Conservation (phyloP, 2,888 invertebrate species). For the Hirtodrosophila confusa region DNA sequence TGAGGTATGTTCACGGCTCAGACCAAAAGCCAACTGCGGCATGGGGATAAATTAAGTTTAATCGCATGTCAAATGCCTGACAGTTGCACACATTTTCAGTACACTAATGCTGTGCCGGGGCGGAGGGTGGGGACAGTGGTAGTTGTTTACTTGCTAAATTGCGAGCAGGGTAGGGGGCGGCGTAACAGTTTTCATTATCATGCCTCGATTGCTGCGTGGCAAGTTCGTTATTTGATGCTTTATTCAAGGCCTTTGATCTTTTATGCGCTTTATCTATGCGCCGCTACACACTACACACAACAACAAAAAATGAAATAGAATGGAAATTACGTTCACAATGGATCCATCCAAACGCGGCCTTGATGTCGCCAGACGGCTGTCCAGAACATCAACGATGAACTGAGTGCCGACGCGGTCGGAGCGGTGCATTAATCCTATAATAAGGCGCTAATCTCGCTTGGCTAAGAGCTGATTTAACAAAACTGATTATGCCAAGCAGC, state of each 20-base stretch:
- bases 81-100: constrained; percentile 36
- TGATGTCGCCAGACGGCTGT: constrained; percentile 55
- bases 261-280: constrained; percentile 72
- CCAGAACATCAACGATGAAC: constrained; percentile 9
- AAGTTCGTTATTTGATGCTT: constrained; percentile 71
- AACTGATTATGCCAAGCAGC: constrained; percentile 57
- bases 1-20: not conserved
- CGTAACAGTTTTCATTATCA: constrained; percentile 71
- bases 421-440: constrained; percentile 57
- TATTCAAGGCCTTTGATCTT: constrained; percentile 73
- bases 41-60: constrained; percentile 54
- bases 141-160: constrained; percentile 50
- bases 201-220: constrained; percentile 71
- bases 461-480: constrained; percentile 56
- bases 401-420: constrained; percentile 6
- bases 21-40: constrained; percentile 1
- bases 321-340: constrained; percentile 56
- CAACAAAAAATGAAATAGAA: constrained; percentile 12
- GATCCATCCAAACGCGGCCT: constrained; percentile 51
- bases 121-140: constrained; percentile 5
- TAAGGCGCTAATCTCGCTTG: constrained; percentile 60
- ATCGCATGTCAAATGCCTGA: constrained; percentile 71
- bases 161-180: not conserved
- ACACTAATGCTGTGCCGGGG: too few relatives aligned
- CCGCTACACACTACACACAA: constrained; percentile 22